Conservation (phyloP, 2,888 invertebrate genomes). For the Heliothis peltigera region DNA sequence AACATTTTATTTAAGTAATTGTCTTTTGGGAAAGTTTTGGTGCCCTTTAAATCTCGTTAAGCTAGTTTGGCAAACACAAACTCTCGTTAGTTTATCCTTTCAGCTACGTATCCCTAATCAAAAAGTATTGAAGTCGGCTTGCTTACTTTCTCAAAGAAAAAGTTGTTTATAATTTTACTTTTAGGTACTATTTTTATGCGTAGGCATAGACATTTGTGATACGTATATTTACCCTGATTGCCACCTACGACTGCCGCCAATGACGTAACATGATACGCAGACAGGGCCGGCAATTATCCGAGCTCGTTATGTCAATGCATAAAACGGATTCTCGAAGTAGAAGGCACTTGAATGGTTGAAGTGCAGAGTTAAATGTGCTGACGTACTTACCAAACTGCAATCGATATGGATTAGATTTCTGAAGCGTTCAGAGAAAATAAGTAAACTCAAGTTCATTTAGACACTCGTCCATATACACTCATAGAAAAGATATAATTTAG, state of each 20-base stretch:
- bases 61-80: conserved; percentile 18
- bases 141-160: conserved; percentile 8
- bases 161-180: background rate
- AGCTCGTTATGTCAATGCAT: conserved; percentile 35
- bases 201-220: conserved; percentile 17
- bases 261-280: conserved; percentile 44
- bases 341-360: background rate
- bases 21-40: conserved; percentile 38
- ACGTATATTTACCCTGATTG: conserved; percentile 30
- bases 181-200: conserved; percentile 15
- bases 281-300: conserved; percentile 36
- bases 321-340: conserved; percentile 23
- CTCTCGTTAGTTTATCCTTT: conserved; percentile 28
- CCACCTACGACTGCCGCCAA: conserved; percentile 33
- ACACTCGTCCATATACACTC: too few species aligned
- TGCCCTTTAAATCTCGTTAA: conserved; percentile 37
- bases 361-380: background rate
- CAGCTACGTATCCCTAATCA: conserved; percentile 29
- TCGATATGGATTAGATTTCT: background rate
- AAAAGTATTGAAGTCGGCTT: conserved; percentile 10
- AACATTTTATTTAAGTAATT: conserved; percentile 21
- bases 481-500: too few species aligned
- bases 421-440: background rate
- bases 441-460: background rate
- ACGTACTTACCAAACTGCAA: too few species aligned